Percentiles rank a stretch among this genome's conserved stretches.
Evolutionary conservation across 1,140 invertebrate genomes (phyloP).

Genomic region (Thrips palmi): DNA sequence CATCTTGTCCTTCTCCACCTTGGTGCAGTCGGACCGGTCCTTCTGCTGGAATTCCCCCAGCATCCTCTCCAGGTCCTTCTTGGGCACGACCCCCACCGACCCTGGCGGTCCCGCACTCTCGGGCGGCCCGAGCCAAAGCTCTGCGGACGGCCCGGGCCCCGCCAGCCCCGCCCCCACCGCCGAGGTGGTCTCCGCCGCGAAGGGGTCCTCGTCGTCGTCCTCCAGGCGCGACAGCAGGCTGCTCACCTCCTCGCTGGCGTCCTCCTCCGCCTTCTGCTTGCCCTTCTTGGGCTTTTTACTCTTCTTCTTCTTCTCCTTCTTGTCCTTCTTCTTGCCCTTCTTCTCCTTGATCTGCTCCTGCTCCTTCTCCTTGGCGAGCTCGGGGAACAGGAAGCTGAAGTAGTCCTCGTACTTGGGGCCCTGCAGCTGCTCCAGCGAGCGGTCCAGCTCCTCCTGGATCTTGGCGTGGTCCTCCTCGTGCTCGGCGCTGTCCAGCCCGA

Average conservation of each 20-base stretch:
- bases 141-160: not conserved
- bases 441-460: slow-evolving; percentile 6
- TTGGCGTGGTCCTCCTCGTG: slow-evolving; percentile 9
- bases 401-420: slow-evolving; percentile 21
- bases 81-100: slow-evolving; percentile 7
- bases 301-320: slow-evolving; percentile 2
- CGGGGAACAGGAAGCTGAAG: slow-evolving; percentile 24
- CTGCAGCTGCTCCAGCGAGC: no score
- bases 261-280: not conserved
- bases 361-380: slow-evolving; percentile 19
- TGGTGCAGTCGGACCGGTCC: slow-evolving; percentile 47
- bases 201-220: slow-evolving; percentile 3
- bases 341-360: slow-evolving; percentile 18
- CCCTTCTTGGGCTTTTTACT: not conserved
- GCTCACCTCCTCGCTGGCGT: not conserved
- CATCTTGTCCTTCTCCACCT: slow-evolving; percentile 46
- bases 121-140: not conserved
- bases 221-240: no score
- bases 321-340: not conserved
- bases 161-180: not conserved
- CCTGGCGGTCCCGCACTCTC: not conserved
- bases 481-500: slow-evolving; percentile 11
- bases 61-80: slow-evolving; percentile 44
- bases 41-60: slow-evolving; percentile 45
- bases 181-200: slow-evolving; percentile 2